phyloP scores from a whole-genome alignment of 2,888 invertebrate species.

The Eutolmus rufibarbis region DNA sequence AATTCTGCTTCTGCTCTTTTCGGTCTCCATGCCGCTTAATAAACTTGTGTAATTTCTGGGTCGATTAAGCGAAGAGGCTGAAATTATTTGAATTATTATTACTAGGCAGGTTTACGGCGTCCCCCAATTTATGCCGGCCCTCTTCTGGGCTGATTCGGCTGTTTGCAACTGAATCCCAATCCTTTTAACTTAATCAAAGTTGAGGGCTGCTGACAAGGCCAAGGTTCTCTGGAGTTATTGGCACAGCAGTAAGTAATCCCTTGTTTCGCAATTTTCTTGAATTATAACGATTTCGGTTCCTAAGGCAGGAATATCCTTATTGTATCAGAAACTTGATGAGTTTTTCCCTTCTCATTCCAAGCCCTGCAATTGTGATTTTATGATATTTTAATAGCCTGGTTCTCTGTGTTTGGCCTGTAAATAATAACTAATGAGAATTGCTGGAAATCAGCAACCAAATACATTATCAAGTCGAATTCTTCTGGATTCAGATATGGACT shows the following conservation, averaged over 20 bases:
- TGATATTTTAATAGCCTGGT: neutral
- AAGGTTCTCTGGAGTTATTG: neutral
- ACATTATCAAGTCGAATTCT: neutral
- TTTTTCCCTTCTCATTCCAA: neutral
- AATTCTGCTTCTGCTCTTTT: neutral
- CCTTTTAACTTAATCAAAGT: neutral
- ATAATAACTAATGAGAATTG: neutral
- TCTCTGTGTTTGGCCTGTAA: neutral
- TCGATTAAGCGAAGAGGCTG: neutral
- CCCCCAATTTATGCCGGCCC: neutral
- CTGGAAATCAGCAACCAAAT: neutral
- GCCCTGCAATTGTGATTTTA: neutral
- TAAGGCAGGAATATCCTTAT: neutral
- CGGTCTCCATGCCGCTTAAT: neutral
- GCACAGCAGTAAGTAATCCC: neutral
- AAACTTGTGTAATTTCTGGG: neutral
- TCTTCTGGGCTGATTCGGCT: neutral
- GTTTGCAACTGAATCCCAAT: neutral
- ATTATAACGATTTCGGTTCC: neutral
- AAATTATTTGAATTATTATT: neutral
- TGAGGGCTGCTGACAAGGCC: neutral
- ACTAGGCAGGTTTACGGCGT: neutral
- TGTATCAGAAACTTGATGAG: neutral
- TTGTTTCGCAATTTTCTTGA: neutral
- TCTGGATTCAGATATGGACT: neutral